phyloP scores from a whole-genome alignment of 1,140 invertebrate species.

The Drosophila pallidifrons region DNA sequence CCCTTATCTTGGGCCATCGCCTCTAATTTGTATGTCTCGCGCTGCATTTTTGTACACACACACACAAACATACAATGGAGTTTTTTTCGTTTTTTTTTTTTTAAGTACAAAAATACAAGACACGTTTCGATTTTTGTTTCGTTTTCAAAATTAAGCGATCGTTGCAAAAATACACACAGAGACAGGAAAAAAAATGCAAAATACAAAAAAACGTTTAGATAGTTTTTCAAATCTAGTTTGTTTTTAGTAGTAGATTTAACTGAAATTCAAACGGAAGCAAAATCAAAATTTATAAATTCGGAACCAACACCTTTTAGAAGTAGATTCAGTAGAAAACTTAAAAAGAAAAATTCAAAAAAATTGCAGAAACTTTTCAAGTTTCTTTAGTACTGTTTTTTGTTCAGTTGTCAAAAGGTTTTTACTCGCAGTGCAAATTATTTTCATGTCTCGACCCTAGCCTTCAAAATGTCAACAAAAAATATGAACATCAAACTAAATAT shows the following conservation, averaged over 20 bases:
- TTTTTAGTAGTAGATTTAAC: slow-evolving; percentile 40
- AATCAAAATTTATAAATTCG: slow-evolving; percentile 50
- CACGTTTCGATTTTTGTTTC: neutral
- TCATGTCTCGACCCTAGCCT: slow-evolving; percentile 78
- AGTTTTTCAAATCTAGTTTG: slow-evolving; percentile 44
- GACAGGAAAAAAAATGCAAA: slow-evolving; percentile 70
- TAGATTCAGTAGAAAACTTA: slow-evolving; percentile 27
- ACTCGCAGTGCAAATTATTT: slow-evolving; percentile 83
- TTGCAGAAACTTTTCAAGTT: slow-evolving; percentile 30
- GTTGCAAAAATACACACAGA: slow-evolving; percentile 64
- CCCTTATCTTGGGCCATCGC: slow-evolving; percentile 98
- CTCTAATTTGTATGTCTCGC: slow-evolving; percentile 98
- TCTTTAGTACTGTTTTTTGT: slow-evolving; percentile 13
- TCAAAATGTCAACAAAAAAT: slow-evolving; percentile 51
- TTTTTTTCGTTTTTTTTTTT: slow-evolving; percentile 22
- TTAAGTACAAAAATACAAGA: slow-evolving; percentile 55
- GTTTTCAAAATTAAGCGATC: slow-evolving; percentile 72
- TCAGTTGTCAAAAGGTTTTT: slow-evolving; percentile 24
- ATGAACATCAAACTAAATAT: neutral
- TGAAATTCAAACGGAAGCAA: slow-evolving; percentile 9
- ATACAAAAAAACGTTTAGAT: slow-evolving; percentile 63
- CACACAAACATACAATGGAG: slow-evolving; percentile 44
- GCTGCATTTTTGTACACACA: slow-evolving; percentile 87
- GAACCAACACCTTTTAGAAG: slow-evolving; percentile 64
- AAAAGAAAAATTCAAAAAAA: slow-evolving; percentile 20